Evolutionary conservation across 2,888 invertebrate genomes (phyloP), one percentile per base, ranked within the genome.

Genomic region (Tinea trinotella): DNA sequence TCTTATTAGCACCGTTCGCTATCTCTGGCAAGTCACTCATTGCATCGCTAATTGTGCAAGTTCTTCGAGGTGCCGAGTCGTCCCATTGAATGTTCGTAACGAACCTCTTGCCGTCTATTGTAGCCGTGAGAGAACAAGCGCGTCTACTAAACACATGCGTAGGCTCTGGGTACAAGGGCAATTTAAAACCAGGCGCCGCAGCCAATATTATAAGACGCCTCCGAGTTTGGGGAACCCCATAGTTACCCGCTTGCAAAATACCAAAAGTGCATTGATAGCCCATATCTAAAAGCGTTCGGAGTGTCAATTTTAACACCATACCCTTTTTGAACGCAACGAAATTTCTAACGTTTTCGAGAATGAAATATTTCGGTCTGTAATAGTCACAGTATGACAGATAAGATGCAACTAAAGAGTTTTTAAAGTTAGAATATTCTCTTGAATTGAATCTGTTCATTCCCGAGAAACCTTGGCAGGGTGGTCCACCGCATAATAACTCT

Each of bases 401-500:
- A 0, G 94, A 91, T 0, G 92, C 92, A 15, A 95, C 91, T 10
- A 95, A 79, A 0, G 95, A 95, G 71, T 94, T 95, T 82, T 94
- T 95, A 67, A 95, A 95, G 59, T 90, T 87, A 1, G 95, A 94
- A 72, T 95, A 95, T 61, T 95, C 93, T 24, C 94, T 84, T 0
- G 91, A 91, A 74, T 93, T 95, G 73, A 95, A 96, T 53, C 95
- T 83, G 74, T 96, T 96, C 94, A 95, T 95, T 34, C 94, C 94
- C 48, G 93, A 94, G 77, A 95, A 96, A 2, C 95, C 95, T 74
- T 96, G 95, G 68, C 95, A 96, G 0, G 95, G 95, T 0, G 95
- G 95, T 0, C 95, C 95, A 7, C 95, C 96, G 65, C 94, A 93
- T 22, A 96, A 74, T 56, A 96, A 73, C 64, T 96, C 94, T 0